phyloP scores from a whole-genome alignment of 2,888 invertebrate species.

The Limnephilus rhombicus region DNA sequence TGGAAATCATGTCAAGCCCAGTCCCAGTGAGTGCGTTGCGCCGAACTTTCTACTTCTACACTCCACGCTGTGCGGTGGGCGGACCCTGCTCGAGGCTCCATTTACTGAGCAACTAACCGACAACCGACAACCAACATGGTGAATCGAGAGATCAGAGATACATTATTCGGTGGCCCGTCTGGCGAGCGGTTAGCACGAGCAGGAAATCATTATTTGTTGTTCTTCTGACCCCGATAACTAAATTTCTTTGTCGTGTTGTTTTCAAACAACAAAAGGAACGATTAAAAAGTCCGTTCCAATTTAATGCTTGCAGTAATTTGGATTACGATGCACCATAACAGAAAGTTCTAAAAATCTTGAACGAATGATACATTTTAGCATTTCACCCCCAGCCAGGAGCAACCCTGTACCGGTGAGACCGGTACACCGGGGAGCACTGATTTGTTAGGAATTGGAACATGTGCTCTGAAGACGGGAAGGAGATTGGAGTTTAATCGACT shows the following conservation, averaged over 20 bases:
- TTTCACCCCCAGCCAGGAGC: not conserved
- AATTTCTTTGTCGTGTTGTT: not conserved
- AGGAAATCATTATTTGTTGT: not conserved
- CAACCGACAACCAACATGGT: not conserved
- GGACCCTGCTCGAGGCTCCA: constrained; percentile 10
- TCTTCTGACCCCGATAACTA: not conserved
- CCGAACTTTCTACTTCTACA: constrained; percentile 57
- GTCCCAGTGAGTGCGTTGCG: constrained; percentile 32
- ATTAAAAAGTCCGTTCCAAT: not conserved
- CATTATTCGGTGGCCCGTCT: constrained; percentile 43
- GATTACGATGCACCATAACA: not conserved
- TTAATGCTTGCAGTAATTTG: not conserved
- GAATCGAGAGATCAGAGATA: constrained; percentile 37
- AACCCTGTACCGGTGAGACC: too few species aligned
- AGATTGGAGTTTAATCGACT: too few species aligned
- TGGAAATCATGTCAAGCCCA: constrained; percentile 48
- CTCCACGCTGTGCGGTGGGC: constrained; percentile 41
- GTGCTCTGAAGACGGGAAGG: too few species aligned
- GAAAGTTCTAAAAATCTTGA: not conserved
- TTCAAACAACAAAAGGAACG: not conserved
- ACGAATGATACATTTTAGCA: not conserved
- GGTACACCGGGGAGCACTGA: too few species aligned
- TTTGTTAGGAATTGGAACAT: too few species aligned
- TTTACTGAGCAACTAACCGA: not conserved
- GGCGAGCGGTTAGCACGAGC: not conserved